phyloP scores from a whole-genome alignment of 2,113 vertebrate species.

The Gobio gobio region DNA sequence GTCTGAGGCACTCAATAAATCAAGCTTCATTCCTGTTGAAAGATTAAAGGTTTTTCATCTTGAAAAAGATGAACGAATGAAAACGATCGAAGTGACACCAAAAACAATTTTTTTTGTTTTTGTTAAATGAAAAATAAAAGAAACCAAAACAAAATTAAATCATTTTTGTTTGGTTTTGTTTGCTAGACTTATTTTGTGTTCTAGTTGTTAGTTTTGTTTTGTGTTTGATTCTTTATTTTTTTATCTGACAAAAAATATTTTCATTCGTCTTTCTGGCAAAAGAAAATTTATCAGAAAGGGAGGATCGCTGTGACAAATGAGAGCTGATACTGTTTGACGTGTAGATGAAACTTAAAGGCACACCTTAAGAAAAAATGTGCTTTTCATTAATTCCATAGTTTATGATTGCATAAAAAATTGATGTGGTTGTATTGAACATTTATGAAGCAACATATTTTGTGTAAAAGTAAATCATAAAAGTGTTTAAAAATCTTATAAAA shows the following conservation, averaged over 20 bases:
- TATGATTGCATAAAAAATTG: too few relatives aligned
- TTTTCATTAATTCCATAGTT: too few relatives aligned
- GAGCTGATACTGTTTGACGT: not conserved
- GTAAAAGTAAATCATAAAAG: too few relatives aligned
- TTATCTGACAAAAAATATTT: not conserved
- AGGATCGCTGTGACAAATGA: not conserved
- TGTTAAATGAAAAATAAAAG: not conserved
- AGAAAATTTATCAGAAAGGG: not conserved
- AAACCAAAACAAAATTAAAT: not conserved
- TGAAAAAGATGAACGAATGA: not conserved
- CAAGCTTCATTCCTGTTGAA: not conserved
- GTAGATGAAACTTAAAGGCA: not conserved
- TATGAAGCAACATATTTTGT: too few relatives aligned
- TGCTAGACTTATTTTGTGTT: not conserved
- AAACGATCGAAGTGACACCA: too few relatives aligned
- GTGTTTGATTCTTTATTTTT: not conserved
- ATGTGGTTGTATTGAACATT: too few relatives aligned
- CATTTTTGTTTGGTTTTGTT: not conserved
- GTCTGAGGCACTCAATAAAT: not conserved
- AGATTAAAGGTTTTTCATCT: not conserved
- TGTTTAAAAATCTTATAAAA: too few relatives aligned
- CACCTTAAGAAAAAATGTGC: too few relatives aligned
- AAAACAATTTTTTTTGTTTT: not conserved
- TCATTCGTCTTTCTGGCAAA: not conserved
- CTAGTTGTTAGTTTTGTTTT: not conserved